Base-by-base conservation (phyloP, 2,888 invertebrate species). In the Notocelia uddmanniana region DNA sequence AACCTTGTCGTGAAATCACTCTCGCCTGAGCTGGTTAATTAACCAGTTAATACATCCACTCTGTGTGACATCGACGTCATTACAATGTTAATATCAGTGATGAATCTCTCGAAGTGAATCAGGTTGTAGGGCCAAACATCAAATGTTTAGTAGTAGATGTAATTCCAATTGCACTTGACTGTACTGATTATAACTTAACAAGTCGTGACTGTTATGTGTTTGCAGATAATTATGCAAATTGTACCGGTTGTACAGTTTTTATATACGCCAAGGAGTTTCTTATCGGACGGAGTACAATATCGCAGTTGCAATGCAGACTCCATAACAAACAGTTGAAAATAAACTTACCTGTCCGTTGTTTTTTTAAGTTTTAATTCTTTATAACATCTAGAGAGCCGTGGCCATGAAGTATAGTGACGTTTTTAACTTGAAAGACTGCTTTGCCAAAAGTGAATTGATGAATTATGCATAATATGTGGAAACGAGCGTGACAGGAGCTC, bases 401-500 rank as follows among this genome's bases (percentile, higher is more conserved):
- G 19, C 45, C n/a, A 45, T 45, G 52, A 10, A 13, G 34, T 3
- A 26, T 5, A 66, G 41, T 67, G 41, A 26, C 45, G 19, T 67
- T 66, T 45, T 54, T 34, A 54, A 37, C 64, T 37, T 64, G 64
- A 54, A 37, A 54, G 52, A n/a, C 64, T 11, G 37, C 55, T 63
- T 57, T 10, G 57, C n/a, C 45, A 37, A 52, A 50, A 72, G 50
- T 62, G 11, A 60, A 45, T 63, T 64, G 59, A 68, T 74, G 62
- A 59, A 69, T 69, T 69, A 69, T 70, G 63, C 62, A 45, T 73
- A 76, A 72, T 74, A 74, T 74, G 75, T 73, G 75, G 77, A 77
- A 75, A 63, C 69, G 75, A 76, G 74, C 69, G 67, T 68, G 74
- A 72, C 74, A 73, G 80, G 76, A 79, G 78, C 78, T 75, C 76